These are phyloP conservation scores for Graphium colonna DNA, from an alignment of 2,888 invertebrate species.

Conservation along the genomic window DNA sequence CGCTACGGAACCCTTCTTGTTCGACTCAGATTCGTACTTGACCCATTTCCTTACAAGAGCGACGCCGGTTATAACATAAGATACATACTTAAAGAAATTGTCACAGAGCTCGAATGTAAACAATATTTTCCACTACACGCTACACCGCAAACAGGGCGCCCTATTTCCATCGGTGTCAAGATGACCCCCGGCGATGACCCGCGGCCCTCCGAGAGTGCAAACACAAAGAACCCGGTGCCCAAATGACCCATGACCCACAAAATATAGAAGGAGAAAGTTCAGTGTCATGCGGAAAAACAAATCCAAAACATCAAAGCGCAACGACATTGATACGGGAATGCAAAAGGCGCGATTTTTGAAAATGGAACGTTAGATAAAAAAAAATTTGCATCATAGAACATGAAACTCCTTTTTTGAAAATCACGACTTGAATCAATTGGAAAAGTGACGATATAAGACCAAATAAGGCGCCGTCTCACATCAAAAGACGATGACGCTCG, in stretches of 20 bases:
- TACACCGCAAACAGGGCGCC: constrained; percentile 18
- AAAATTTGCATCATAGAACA: neutral
- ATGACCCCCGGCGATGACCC: constrained; percentile 58
- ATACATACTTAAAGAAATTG: too few species aligned
- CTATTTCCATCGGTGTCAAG: constrained; percentile 37
- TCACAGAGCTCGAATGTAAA: constrained; percentile 1
- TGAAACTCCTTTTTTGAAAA: neutral
- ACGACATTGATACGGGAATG: neutral
- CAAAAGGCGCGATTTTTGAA: neutral
- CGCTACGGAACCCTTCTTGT: too few species aligned
- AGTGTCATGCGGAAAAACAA: constrained; percentile 26
- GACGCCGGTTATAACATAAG: too few species aligned
- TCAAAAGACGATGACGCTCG: neutral
- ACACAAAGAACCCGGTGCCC: constrained; percentile 51
- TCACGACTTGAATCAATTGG: neutral
- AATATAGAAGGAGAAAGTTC: constrained; percentile 57
- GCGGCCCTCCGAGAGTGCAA: constrained; percentile 46
- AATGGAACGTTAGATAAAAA: neutral
- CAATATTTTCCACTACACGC: neutral
- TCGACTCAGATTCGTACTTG: too few species aligned
- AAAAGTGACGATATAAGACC: neutral
- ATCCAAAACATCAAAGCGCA: neutral
- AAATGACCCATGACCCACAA: constrained; percentile 40
- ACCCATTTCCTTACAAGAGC: too few species aligned
- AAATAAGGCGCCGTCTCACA: neutral